phyloP scores from a whole-genome alignment of 2,113 vertebrate genomes.

The Empidonax alnorum region DNA sequence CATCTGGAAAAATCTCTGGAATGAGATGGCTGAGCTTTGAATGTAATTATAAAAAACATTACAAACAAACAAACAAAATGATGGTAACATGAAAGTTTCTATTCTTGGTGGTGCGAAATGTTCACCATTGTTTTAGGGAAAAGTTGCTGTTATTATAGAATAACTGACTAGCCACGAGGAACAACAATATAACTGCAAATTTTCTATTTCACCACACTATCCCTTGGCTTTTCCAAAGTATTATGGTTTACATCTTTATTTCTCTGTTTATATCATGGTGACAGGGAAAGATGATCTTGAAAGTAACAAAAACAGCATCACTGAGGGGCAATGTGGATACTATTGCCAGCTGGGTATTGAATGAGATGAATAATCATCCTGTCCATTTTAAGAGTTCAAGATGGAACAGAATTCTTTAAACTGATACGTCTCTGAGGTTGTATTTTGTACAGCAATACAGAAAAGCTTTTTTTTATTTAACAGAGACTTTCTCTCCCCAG shows the following conservation, averaged over 20 bases:
- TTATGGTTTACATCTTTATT: neutral
- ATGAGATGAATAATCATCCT: neutral
- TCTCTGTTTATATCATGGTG: neutral
- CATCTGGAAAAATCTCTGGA: neutral
- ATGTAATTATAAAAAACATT: neutral
- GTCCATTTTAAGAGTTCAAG: neutral
- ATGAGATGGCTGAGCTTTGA: neutral
- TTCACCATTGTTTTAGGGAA: neutral
- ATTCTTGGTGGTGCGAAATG: neutral
- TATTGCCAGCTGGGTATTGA: neutral
- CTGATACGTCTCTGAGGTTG: neutral
- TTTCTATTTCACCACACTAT: neutral
- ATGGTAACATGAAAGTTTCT: neutral
- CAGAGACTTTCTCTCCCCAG: neutral
- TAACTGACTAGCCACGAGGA: neutral
- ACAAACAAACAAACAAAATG: rapidly evolving
- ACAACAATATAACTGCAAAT: neutral
- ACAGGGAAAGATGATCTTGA: neutral
- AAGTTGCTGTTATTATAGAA: neutral
- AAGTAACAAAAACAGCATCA: neutral
- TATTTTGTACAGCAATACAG: neutral
- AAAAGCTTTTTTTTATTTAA: neutral
- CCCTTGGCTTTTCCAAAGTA: neutral
- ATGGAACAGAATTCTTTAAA: neutral
- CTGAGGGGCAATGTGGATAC: neutral